phyloP scores from a whole-genome alignment of 2,113 vertebrate species.

The Edolisoma coerulescens region DNA sequence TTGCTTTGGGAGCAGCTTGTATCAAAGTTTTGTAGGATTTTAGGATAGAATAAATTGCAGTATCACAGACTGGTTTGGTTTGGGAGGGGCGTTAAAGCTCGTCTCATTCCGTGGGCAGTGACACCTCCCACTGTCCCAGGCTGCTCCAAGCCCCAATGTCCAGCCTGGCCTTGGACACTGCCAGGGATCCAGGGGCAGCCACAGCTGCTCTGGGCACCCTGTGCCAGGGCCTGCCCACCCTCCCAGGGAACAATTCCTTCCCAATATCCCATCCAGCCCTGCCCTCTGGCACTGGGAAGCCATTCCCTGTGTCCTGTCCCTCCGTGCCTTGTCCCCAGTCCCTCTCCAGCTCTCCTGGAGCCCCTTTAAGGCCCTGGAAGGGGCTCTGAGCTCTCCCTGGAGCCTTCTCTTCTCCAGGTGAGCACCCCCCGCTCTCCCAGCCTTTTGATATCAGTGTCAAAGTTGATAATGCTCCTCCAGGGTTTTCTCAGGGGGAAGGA shows the following conservation, averaged over 20 bases:
- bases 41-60: background rate
- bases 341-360: background rate
- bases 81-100: background rate
- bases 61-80: background rate
- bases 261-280: rapidly evolving
- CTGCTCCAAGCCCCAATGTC: background rate
- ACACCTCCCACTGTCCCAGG: background rate
- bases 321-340: background rate
- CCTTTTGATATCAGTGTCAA: rapidly evolving
- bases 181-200: background rate
- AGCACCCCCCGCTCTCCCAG: background rate
- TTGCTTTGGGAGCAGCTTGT: rapidly evolving
- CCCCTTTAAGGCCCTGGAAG: background rate
- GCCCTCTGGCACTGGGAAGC: background rate
- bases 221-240: background rate
- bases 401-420: background rate
- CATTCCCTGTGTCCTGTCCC: background rate
- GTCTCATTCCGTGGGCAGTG: background rate
- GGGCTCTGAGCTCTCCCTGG: background rate
- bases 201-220: background rate
- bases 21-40: background rate
- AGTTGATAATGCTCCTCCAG: background rate
- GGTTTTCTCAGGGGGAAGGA: background rate
- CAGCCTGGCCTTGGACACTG: rapidly evolving
- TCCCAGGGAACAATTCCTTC: background rate